phyloP scores from a whole-genome alignment of 1,140 invertebrate species.

The Amphibalanus amphitrite region DNA sequence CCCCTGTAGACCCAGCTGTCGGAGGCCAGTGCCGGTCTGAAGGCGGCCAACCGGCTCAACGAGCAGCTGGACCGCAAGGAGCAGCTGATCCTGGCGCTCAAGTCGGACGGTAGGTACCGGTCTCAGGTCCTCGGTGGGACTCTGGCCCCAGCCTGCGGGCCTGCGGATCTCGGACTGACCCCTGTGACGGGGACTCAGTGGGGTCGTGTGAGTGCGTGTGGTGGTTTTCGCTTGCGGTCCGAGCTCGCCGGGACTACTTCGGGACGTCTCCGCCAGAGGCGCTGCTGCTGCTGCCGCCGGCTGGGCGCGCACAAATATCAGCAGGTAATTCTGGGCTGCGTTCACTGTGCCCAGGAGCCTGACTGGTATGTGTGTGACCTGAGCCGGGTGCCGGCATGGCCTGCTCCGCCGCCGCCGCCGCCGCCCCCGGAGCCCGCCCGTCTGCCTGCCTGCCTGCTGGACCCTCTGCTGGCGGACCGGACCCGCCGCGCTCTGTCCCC shows the following conservation, averaged over 20 bases:
- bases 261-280: not conserved
- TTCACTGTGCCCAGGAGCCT: not conserved
- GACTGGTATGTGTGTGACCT: too few species aligned
- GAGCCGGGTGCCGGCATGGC: too few species aligned
- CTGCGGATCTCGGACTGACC: too few species aligned
- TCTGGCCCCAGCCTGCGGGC: too few species aligned
- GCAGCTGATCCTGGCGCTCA: constrained; percentile 17
- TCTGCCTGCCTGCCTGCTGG: too few species aligned
- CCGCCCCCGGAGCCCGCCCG: too few species aligned
- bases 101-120: constrained; percentile 11
- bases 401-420: too few species aligned
- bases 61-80: constrained; percentile 18
- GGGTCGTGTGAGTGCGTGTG: too few species aligned
- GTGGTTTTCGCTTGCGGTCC: too few species aligned
- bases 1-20: constrained; percentile 9
- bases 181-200: too few species aligned
- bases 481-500: not conserved
- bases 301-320: not conserved
- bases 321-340: not conserved
- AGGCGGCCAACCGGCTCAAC: constrained; percentile 14
- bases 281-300: not conserved
- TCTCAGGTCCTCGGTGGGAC: too few species aligned
- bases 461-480: too few species aligned
- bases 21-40: constrained; percentile 12
- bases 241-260: not conserved